Percentiles rank a stretch among this genome's conserved stretches.
Evolutionary conservation across 2,888 invertebrate species (phyloP).

Genomic region (Catocala fraxini): DNA sequence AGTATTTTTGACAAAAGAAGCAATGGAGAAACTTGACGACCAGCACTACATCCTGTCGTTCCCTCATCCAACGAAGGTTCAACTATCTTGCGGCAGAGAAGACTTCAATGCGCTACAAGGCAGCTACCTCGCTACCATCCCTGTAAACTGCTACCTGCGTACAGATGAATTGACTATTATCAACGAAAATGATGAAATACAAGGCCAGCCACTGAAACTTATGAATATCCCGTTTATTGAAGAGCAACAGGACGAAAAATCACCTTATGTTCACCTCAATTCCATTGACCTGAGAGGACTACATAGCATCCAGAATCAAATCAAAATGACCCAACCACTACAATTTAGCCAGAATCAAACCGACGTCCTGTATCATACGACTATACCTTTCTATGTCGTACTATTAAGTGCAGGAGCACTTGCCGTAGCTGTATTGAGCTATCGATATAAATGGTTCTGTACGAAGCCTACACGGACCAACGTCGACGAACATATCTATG

Average conservation of each 20-base stretch:
- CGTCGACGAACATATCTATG: no score
- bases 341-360: not conserved
- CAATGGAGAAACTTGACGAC: no score
- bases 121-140: not conserved
- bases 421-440: not conserved
- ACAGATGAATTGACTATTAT: not conserved
- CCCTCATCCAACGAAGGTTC: no score
- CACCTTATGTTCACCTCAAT: not conserved
- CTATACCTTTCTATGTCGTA: not conserved
- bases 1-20: no score
- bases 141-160: not conserved
- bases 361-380: not conserved
- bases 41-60: no score
- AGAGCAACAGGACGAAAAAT: not conserved
- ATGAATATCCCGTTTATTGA: not conserved
- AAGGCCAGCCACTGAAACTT: no score
- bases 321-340: not conserved
- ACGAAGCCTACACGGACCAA: not conserved
- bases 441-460: not conserved
- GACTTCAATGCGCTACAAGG: no score
- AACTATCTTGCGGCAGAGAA: no score
- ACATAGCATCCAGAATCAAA: constrained; percentile 1
- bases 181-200: no score
- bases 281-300: not conserved
- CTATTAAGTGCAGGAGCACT: not conserved